These are phyloP conservation scores for Allobates femoralis DNA, from an alignment of 2,797 vertebrate species.

Conservation along the genomic window DNA sequence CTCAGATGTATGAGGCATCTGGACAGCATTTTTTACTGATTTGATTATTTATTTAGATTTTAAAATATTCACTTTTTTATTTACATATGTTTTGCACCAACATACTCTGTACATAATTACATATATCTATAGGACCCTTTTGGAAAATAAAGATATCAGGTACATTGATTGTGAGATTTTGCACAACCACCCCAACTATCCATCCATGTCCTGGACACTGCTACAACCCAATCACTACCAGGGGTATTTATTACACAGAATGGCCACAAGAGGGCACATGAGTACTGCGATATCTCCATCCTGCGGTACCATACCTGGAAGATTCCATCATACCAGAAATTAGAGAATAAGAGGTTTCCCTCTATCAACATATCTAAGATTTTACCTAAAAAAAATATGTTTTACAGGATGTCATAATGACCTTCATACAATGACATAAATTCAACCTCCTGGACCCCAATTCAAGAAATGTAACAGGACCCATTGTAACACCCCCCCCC, in stretches of 20 bases:
- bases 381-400: too few species aligned
- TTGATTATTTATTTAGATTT: too few species aligned
- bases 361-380: not conserved
- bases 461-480: too few species aligned
- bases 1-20: not conserved
- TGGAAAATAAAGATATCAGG: not conserved
- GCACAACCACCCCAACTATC: not conserved
- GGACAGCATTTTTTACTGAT: not conserved
- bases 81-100: too few species aligned
- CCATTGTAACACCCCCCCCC: too few species aligned
- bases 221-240: not conserved
- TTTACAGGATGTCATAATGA: too few species aligned
- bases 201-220: not conserved
- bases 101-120: too few species aligned
- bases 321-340: not conserved
- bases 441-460: too few species aligned
- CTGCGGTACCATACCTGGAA: not conserved
- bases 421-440: too few species aligned
- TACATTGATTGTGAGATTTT: not conserved
- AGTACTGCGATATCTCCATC: not conserved
- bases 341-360: not conserved
- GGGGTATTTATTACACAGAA: not conserved
- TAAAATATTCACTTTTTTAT: too few species aligned
- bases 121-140: not conserved
- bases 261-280: constrained; percentile 17